Evolutionary conservation across 2,113 vertebrate species (phyloP), one percentile per base, ranked within the genome.

Genomic region (Amblyopsis rosae): DNA sequence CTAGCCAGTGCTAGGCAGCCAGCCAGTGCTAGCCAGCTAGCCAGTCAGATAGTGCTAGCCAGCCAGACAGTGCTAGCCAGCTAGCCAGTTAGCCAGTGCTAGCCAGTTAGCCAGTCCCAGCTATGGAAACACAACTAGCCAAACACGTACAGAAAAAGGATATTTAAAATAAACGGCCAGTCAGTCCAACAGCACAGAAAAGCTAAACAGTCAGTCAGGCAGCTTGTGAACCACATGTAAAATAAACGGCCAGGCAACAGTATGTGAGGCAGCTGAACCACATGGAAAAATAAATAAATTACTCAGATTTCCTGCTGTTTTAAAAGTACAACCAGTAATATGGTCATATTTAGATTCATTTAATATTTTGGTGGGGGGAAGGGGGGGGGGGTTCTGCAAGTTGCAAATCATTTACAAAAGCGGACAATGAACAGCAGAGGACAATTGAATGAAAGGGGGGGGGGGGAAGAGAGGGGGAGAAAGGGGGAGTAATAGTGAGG

Each of bases 401-500:
- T 84, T 76, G 83, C 71, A 79, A 17, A 64, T 83, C 81, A 82
- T 88, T 77, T 86, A 73, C 77, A 67, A 72, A 65, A 17, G 54
- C 9, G 55, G 8, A 15, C 8, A 5, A 46, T 67, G 72, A 69
- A 82, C 69, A 59, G 70, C 58, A 15, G 35, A 66, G 64, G 70
- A 63, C 74, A 77, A 77, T 74, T 81, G 83, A 77, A 73, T 78
- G 72, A 82, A 50, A 78, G 80, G 54, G 78, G 75, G 71, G 83
- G 64, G 78, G 65, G 81, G 81, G n/a, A n/a, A n/a, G n/a, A n/a
- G n/a, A n/a, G 50, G 54, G 69, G 72, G 69, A 55, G 50, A 55
- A 19, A 72, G 72, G 75, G 70, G 65, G 85, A n/a, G n/a, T n/a
- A 83, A 85, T 86, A 82, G 82, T 74, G 80, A 76, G 83, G 61